These are phyloP conservation scores for Triops longicaudatus DNA, from an alignment of 1,140 invertebrate genomes.

Conservation along the genomic window DNA sequence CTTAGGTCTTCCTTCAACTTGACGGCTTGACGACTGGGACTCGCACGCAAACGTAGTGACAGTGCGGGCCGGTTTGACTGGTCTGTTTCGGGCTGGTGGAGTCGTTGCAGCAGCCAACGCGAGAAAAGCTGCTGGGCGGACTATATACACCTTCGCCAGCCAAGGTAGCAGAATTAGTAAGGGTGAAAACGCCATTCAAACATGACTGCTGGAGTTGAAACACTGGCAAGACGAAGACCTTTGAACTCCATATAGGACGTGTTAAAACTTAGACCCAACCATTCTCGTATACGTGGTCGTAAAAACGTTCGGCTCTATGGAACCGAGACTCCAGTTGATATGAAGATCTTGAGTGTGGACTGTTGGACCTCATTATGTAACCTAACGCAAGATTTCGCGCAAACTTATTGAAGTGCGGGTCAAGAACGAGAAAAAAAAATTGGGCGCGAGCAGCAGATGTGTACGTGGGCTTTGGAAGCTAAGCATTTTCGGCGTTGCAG, in stretches of 20 bases:
- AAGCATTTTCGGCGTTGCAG: background rate
- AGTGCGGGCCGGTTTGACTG: background rate
- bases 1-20: background rate
- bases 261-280: background rate
- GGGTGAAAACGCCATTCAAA: slow-evolving; percentile 11
- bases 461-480: background rate
- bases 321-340: too few species aligned
- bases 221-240: background rate
- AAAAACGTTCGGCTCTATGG: too few species aligned
- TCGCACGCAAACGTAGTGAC: background rate
- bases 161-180: background rate
- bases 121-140: background rate
- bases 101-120: background rate
- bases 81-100: background rate
- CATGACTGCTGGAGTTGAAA: background rate
- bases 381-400: too few species aligned
- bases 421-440: background rate
- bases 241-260: background rate
- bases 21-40: background rate
- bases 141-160: background rate
- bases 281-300: background rate
- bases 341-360: too few species aligned
- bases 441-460: background rate
- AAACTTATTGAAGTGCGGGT: too few species aligned
- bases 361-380: too few species aligned